Conservation (phyloP, 2,888 invertebrate genomes). For the Callimorpha dominula region DNA sequence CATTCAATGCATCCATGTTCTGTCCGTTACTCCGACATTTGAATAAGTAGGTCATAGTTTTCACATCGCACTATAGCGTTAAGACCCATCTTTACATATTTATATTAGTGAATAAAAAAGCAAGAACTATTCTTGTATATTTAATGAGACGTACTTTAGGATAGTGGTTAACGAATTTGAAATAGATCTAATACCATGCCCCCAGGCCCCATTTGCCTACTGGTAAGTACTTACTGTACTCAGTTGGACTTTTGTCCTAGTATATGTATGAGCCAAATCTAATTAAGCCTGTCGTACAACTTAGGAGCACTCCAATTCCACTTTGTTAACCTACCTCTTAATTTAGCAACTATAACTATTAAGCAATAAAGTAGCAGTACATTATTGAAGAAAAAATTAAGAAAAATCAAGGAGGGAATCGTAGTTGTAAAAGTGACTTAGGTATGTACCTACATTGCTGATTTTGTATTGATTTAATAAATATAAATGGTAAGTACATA, state of each 20-base stretch:
- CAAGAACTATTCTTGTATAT: neutral
- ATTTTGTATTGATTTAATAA: neutral
- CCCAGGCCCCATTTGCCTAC: neutral
- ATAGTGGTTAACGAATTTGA: neutral
- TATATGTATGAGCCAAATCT: neutral
- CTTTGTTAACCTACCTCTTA: neutral
- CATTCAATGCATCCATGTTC: conserved; percentile 37
- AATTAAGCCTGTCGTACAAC: neutral
- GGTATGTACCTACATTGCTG: neutral
- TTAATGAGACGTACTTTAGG: neutral
- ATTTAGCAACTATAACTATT: neutral
- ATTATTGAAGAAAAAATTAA: neutral
- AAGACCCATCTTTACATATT: neutral
- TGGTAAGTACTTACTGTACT: neutral
- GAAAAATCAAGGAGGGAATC: neutral
- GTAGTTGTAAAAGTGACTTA: neutral
- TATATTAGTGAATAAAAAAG: too few species aligned
- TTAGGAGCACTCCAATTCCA: neutral
- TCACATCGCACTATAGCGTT: neutral
- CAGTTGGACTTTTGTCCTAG: neutral
- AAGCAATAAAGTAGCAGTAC: neutral
- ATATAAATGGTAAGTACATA: neutral
- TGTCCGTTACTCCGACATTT: conserved; percentile 39
- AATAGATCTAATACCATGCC: too few species aligned
- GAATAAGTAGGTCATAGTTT: conserved; percentile 33